Conservation (phyloP, 2,113 vertebrate genomes). For the Hemiprocne comata region DNA sequence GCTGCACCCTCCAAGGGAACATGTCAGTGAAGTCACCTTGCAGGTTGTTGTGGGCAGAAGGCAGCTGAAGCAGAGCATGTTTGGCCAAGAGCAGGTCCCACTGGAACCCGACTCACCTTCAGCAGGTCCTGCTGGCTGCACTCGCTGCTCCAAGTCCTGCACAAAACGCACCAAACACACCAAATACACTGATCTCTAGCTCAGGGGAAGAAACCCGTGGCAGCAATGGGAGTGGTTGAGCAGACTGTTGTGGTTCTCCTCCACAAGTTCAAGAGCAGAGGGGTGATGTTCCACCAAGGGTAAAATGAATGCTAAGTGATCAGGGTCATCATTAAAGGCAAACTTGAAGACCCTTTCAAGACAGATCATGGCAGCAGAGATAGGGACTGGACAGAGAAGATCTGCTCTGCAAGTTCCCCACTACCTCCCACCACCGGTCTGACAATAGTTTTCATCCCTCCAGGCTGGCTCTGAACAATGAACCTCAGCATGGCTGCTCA, state of each 20-base stretch:
- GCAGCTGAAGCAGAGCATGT: background rate
- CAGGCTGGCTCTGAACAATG: background rate
- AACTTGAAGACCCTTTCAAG: background rate
- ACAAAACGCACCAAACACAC: background rate
- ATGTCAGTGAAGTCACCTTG: background rate
- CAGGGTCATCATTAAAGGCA: background rate
- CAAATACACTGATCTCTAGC: rapidly evolving
- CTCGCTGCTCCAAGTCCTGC: background rate
- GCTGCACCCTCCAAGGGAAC: background rate
- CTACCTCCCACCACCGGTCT: background rate
- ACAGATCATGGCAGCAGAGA: background rate
- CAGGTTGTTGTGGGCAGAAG: background rate
- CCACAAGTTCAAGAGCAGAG: background rate
- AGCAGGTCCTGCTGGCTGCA: background rate
- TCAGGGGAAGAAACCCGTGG: background rate
- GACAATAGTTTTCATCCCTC: background rate
- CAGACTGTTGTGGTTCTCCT: background rate
- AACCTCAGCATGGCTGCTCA: background rate
- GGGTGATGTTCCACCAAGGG: background rate
- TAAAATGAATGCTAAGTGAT: background rate
- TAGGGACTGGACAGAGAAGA: background rate
- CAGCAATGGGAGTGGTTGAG: background rate
- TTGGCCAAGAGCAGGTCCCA: background rate
- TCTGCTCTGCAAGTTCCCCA: background rate
- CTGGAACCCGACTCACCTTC: background rate